Percentiles rank a stretch among this genome's conserved stretches.
These are phyloP conservation scores for Brachionus paranguensis DNA, from an alignment of 1,140 invertebrate species.

Conservation along the genomic window DNA sequence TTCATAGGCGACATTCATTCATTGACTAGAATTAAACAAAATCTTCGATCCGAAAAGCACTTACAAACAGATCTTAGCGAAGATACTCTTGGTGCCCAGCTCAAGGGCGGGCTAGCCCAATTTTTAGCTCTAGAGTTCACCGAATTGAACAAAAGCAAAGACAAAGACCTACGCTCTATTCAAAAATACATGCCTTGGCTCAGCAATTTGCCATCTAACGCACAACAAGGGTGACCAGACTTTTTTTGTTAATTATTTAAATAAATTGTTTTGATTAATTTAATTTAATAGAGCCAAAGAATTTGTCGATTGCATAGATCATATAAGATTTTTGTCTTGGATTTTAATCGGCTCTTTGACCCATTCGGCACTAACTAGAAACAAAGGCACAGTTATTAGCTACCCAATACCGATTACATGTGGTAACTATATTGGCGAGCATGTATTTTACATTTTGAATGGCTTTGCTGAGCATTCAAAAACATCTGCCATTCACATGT, in stretches of 20 bases:
- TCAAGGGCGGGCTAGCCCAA: constrained; percentile 91
- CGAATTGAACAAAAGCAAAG: constrained; percentile 48
- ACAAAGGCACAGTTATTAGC: constrained; percentile 57
- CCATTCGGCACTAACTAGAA: constrained; percentile 66
- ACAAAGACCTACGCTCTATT: constrained; percentile 59
- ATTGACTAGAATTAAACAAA: constrained; percentile 88
- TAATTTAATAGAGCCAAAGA: constrained; percentile 65
- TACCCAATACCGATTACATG: constrained; percentile 90
- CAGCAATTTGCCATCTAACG: constrained; percentile 72
- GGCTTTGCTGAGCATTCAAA: constrained; percentile 94
- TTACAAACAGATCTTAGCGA: constrained; percentile 54
- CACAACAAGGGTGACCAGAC: constrained; percentile 67
- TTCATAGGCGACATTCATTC: constrained; percentile 93
- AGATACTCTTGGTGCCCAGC: constrained; percentile 84
- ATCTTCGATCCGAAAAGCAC: constrained; percentile 36
- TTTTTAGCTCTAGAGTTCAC: constrained; percentile 87
- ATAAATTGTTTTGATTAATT: constrained; percentile 55
- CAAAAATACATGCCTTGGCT: constrained; percentile 83
- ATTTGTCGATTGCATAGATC: constrained; percentile 87
- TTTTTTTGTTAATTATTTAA: constrained; percentile 49
- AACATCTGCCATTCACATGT: constrained; percentile 76
- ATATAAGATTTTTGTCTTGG: constrained; percentile 90
- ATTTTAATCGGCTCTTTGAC: constrained; percentile 84
- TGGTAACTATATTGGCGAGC: constrained; percentile 89
- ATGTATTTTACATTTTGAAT: constrained; percentile 82